phyloP scores from a whole-genome alignment of 2,113 vertebrate species.

The Notechis scutatus region DNA sequence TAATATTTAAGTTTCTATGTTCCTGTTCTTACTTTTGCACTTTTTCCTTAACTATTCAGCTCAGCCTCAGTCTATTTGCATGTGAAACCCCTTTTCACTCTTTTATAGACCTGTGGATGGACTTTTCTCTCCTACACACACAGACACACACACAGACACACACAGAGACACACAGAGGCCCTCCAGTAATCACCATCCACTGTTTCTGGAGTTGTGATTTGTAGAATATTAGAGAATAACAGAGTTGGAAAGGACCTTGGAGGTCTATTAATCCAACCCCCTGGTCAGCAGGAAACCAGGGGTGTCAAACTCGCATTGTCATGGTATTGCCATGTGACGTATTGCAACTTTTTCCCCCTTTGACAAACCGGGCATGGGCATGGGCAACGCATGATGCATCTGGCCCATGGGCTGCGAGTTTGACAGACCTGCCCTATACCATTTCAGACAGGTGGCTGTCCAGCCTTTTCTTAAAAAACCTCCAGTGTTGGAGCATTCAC shows the following conservation, averaged over 20 bases:
- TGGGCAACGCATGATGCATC: too few species aligned
- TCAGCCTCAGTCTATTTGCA: background rate
- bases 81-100: too few species aligned
- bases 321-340: too few species aligned
- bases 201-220: background rate
- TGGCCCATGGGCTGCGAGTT: too few species aligned
- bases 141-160: too few species aligned
- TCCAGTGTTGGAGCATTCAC: background rate
- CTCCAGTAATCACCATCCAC: background rate
- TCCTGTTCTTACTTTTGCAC: background rate
- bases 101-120: background rate
- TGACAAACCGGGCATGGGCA: too few species aligned
- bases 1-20: background rate
- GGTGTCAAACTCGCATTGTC: too few species aligned
- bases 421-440: background rate
- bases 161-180: too few species aligned
- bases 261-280: background rate
- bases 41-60: background rate
- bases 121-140: background rate
- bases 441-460: background rate
- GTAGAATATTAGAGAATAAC: too few species aligned
- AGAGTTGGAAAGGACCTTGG: too few species aligned
- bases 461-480: background rate
- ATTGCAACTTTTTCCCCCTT: too few species aligned
- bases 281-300: background rate